These are phyloP conservation scores for Alviniconcha marisindica DNA, from an alignment of 1,140 invertebrate species.

Conservation along the genomic window DNA sequence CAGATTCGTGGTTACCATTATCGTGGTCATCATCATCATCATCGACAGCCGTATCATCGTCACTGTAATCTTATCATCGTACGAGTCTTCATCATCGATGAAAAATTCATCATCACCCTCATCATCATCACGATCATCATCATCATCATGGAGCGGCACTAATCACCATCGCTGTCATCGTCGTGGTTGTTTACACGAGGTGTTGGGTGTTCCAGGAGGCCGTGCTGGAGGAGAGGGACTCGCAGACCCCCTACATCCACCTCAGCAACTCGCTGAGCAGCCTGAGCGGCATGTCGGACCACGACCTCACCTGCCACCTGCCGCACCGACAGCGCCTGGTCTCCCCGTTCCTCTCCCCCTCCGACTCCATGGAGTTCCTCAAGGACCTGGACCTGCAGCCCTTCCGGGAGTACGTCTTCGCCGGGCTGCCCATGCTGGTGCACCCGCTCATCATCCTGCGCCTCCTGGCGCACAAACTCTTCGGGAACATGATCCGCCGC, in stretches of 20 bases:
- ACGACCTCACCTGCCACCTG: constrained; percentile 41
- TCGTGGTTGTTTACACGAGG: too few relatives aligned
- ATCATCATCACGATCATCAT: neutral
- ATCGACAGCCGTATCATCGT: too few relatives aligned
- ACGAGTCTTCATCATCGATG: too few relatives aligned
- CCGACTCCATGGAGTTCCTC: constrained; percentile 65
- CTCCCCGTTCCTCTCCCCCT: constrained; percentile 66
- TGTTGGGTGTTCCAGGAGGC: constrained; percentile 71
- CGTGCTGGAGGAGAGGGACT: constrained; percentile 58
- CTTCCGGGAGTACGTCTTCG: constrained; percentile 71
- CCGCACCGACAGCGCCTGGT: constrained; percentile 40
- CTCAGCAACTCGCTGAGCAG: constrained; percentile 63
- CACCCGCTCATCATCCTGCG: constrained; percentile 81
- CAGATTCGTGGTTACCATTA: too few relatives aligned
- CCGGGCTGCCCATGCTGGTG: constrained; percentile 78
- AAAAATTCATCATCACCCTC: too few relatives aligned
- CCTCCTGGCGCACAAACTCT: constrained; percentile 80
- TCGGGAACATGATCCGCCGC: constrained; percentile 73
- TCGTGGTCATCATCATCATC: too few relatives aligned
- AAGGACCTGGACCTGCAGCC: constrained; percentile 59
- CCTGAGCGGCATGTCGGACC: constrained; percentile 48
- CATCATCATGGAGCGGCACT: neutral
- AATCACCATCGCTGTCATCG: too few relatives aligned
- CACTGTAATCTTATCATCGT: too few relatives aligned
- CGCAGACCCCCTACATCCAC: constrained; percentile 52